Conservation (phyloP, 2,888 invertebrate genomes). For the Conchocele bisecta region DNA sequence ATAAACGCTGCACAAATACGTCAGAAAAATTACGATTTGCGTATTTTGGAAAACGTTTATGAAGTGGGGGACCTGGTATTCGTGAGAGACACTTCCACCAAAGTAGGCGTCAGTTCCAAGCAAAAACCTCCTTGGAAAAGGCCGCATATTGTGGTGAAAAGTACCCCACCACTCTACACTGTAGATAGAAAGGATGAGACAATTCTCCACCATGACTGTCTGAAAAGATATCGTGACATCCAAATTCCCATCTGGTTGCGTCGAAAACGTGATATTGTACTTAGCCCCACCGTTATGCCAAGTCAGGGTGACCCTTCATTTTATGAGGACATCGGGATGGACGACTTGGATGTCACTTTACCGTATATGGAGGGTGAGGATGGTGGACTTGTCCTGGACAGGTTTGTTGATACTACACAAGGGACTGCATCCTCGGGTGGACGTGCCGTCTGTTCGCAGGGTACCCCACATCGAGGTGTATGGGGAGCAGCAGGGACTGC, state of each 20-base stretch:
- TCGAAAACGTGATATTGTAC: too few relatives aligned
- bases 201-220: background rate
- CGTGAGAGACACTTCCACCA: background rate
- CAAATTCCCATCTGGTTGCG: background rate
- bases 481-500: too few relatives aligned
- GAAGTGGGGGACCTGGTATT: background rate
- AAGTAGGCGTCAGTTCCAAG: background rate
- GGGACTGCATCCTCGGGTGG: too few relatives aligned
- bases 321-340: too few relatives aligned
- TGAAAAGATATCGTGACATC: background rate
- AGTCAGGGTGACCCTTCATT: too few relatives aligned
- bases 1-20: background rate
- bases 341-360: too few relatives aligned
- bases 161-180: background rate
- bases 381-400: too few relatives aligned
- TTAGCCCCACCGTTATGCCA: too few relatives aligned
- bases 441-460: too few relatives aligned
- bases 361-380: too few relatives aligned
- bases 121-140: background rate
- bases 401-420: too few relatives aligned
- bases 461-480: too few relatives aligned
- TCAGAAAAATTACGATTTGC: constrained; percentile 1
- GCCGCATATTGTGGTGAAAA: background rate
- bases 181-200: background rate
- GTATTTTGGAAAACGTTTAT: background rate